Evolutionary conservation across 2,113 vertebrate species (phyloP), one percentile per base, ranked within the genome.

Genomic region (Bubo bubo): DNA sequence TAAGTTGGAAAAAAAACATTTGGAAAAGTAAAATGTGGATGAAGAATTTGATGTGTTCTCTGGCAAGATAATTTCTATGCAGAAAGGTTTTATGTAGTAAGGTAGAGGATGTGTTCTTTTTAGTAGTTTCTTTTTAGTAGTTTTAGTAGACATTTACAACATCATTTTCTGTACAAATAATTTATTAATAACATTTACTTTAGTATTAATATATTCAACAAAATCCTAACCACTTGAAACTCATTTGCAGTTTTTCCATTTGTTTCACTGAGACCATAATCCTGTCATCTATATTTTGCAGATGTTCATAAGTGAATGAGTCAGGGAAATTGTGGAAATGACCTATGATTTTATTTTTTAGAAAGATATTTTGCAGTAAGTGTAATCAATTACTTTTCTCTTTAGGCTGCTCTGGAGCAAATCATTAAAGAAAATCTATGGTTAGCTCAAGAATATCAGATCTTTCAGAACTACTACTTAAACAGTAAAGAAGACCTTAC

Each of bases 361-460:
- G 55, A 55, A 73, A 66, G 14, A 4, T 63, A 30, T 80, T 86
- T 95, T 64, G 8, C 13, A 77, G 45, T 91, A 32, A 85, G 27
- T 52, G 52, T 81, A 92, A 88, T 68, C 37, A 93, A 56, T 87
- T 55, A 59, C 37, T 80, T 71, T 53, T 95, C 63, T 85, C 66
- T 97, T 77, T 90, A 98, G 98, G 56, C 66, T 91, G 12, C 24
- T 60, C 92, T 98, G 79, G 55, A 95, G 13, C 15, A 95, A 64
- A 79, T 66, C 14, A 49, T 98, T 66, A 27, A 80, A 82, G 97
- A 98, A 98, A 98, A 98, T 56, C 18, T 91, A 12, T 79, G 13
- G 49, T 95, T 98, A 92, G 96, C 95, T 93, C 95, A 96, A 84
- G 95, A 98, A 47, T 98, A 98, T 89, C 12, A 97, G 52, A 81